phyloP scores from a whole-genome alignment of 1,140 invertebrate genomes.

The Zelostemma sp. region DNA sequence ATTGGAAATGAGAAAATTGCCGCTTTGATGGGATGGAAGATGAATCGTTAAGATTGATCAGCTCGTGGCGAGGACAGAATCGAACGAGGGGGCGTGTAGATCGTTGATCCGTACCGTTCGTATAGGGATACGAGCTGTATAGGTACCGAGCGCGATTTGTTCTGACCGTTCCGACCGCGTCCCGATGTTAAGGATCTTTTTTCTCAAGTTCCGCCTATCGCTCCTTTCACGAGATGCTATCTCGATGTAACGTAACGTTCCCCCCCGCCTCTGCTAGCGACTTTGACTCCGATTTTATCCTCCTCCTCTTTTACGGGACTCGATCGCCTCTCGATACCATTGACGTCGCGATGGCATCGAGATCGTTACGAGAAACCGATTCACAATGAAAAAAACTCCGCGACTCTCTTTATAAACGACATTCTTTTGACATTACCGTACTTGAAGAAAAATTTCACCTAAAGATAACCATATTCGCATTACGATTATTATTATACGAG shows the following conservation, averaged over 20 bases:
- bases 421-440: too few relatives aligned
- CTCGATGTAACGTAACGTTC: conserved; percentile 42
- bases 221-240: conserved; percentile 42
- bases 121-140: too few relatives aligned
- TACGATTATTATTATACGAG: too few relatives aligned
- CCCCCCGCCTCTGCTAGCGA: conserved; percentile 9
- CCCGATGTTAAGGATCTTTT: conserved; percentile 49
- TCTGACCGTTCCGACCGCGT: conserved; percentile 24
- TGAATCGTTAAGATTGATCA: too few relatives aligned
- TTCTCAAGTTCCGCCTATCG: conserved; percentile 33
- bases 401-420: too few relatives aligned
- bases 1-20: too few relatives aligned
- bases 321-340: not conserved
- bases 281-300: conserved; percentile 15
- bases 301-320: conserved; percentile 1
- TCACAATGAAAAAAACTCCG: too few relatives aligned
- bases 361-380: too few relatives aligned
- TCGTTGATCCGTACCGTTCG: conserved; percentile 22
- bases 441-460: too few relatives aligned
- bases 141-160: conserved; percentile 41
- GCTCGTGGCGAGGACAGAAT: conserved; percentile 11
- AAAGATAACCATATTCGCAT: too few relatives aligned
- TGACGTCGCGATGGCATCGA: too few relatives aligned
- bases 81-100: conserved; percentile 33
- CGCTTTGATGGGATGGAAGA: too few relatives aligned